A percentile compares a stretch with the other conserved stretches of the same genome.
phyloP scores from a whole-genome alignment of 2,797 vertebrate species.

The Alauda arvensis region DNA sequence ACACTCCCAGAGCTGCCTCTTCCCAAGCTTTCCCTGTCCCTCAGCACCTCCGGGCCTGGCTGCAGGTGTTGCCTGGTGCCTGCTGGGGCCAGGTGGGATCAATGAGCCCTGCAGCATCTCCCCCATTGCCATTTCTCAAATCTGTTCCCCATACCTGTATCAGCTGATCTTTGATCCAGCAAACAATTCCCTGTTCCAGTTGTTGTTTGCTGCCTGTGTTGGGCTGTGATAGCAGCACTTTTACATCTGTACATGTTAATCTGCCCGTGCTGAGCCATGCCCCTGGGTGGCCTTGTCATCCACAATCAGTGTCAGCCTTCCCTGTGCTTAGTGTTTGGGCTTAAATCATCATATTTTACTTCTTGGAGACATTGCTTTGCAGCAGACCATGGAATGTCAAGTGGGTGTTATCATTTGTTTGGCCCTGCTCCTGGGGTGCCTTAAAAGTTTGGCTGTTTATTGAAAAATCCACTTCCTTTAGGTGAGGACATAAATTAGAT shows the following conservation, averaged over 20 bases:
- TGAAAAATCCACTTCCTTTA: neutral
- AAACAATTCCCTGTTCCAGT: neutral
- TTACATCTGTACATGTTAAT: conserved; percentile 53
- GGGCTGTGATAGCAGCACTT: conserved; percentile 11
- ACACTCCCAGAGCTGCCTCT: fast-evolving
- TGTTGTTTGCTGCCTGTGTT: neutral
- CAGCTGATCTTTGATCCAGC: neutral
- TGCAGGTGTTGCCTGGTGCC: neutral
- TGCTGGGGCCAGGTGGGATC: neutral
- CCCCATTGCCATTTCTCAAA: neutral
- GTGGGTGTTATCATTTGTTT: conserved; percentile 1
- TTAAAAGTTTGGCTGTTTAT: conserved; percentile 4
- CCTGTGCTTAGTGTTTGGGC: conserved; percentile 7
- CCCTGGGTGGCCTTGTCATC: conserved; percentile 61
- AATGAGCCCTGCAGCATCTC: neutral
- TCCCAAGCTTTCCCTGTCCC: neutral
- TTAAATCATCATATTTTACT: conserved; percentile 29
- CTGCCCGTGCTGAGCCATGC: conserved; percentile 41
- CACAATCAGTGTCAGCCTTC: conserved; percentile 46
- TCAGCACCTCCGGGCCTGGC: neutral
- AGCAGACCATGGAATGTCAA: neutral
- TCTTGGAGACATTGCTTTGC: conserved; percentile 11
- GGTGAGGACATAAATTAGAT: neutral
- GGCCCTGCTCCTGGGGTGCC: neutral
- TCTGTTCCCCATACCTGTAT: neutral